phyloP scores from a whole-genome alignment of 2,888 invertebrate genomes.

The Mantis religiosa region DNA sequence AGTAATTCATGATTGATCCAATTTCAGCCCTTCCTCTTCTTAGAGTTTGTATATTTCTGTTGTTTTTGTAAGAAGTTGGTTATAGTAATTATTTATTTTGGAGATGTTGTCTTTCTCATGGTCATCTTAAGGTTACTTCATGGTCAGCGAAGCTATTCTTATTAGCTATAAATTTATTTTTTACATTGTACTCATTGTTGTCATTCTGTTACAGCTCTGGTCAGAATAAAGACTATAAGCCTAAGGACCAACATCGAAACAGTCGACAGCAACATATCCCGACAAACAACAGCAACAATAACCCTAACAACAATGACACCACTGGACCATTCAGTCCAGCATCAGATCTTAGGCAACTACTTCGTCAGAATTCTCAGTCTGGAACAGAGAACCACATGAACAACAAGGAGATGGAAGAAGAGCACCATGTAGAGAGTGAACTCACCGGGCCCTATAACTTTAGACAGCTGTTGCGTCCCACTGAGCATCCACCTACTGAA shows the following conservation, averaged over 20 bases:
- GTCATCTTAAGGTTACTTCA: too few species aligned
- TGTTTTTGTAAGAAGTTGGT: too few species aligned
- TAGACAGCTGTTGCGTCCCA: conserved; percentile 60
- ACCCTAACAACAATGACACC: conserved; percentile 24
- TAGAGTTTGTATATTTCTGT: too few species aligned
- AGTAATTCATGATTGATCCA: too few species aligned
- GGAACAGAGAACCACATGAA: conserved; percentile 34
- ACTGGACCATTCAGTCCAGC: conserved; percentile 46
- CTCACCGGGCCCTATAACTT: conserved; percentile 65
- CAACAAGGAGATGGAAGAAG: conserved; percentile 42
- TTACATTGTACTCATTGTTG: too few species aligned
- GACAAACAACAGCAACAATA: background rate
- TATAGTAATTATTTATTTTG: too few species aligned
- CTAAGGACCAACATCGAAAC: background rate
- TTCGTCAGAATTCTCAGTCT: conserved; percentile 37
- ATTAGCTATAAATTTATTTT: too few species aligned
- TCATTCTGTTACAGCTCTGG: too few species aligned
- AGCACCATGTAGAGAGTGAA: conserved; percentile 40
- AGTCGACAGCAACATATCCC: background rate
- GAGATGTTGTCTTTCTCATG: too few species aligned
- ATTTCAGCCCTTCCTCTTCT: too few species aligned
- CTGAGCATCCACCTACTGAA: conserved; percentile 62
- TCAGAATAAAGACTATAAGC: too few species aligned
- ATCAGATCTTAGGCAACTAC: conserved; percentile 49
- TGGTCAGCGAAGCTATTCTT: too few species aligned